Conservation (phyloP, 2,888 invertebrate genomes). For the Tribolium freemani region DNA sequence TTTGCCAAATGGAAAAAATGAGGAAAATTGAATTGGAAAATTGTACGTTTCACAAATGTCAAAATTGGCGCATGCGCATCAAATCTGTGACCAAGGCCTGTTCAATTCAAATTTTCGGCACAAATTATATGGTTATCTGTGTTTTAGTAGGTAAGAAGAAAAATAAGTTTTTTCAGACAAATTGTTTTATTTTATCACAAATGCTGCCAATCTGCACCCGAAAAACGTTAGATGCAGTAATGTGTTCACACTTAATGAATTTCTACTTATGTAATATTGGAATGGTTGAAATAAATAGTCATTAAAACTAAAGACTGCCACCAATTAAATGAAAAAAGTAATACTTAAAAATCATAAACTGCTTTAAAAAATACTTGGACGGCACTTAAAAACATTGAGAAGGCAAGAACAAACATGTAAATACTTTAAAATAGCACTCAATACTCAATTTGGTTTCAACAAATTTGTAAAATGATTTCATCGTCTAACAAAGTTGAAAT, state of each 20-base stretch:
- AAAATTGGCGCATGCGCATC: too few relatives aligned
- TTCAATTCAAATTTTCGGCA: too few relatives aligned
- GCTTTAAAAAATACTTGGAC: slow-evolving; percentile 25
- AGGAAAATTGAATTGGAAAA: background rate
- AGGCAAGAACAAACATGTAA: slow-evolving; percentile 15
- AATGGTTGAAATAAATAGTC: slow-evolving; percentile 36
- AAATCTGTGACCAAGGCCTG: too few relatives aligned
- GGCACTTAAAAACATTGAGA: slow-evolving; percentile 21
- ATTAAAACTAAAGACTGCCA: slow-evolving; percentile 25
- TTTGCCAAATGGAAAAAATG: background rate
- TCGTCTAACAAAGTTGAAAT: slow-evolving; percentile 1
- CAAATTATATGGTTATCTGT: too few relatives aligned
- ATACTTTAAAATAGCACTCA: background rate
- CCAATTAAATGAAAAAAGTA: slow-evolving; percentile 27
- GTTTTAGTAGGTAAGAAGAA: too few relatives aligned
- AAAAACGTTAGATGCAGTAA: slow-evolving; percentile 8
- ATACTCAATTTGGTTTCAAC: too few relatives aligned
- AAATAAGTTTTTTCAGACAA: too few relatives aligned
- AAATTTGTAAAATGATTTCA: background rate
- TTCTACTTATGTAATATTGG: slow-evolving; percentile 18
- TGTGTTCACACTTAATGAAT: slow-evolving; percentile 13
- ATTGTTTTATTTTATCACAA: slow-evolving; percentile 36
- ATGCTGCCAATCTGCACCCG: slow-evolving; percentile 24
- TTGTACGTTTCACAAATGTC: background rate
- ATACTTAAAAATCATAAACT: slow-evolving; percentile 16